Evolutionary conservation across 2,888 invertebrate species (phyloP), one percentile per base, ranked within the genome.

Genomic region (Bembecia ichneumoniformis): DNA sequence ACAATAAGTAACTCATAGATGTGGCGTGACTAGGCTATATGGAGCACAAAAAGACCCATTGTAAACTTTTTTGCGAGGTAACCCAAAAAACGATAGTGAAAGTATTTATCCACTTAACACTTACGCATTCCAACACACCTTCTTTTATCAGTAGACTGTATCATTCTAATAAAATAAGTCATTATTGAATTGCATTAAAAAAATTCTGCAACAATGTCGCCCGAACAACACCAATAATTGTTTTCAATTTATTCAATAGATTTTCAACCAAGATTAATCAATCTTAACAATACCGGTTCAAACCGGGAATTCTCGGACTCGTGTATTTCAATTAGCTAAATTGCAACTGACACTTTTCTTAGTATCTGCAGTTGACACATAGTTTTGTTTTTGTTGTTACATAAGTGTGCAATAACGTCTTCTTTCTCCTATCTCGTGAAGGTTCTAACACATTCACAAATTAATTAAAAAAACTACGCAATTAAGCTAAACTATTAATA

Each of bases 41-140:
- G 62, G 71, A 72, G 60, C 71, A 74, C 68, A 65, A 71, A 68
- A 73, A 75, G 68, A 71, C 64, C 69, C 72, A 74, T 77, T 65
- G 80, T 73, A 56, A 76, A 74, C 68, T 76, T 73, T 71, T 75
- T 73, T 62, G 66, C 67, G 53, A 60, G 64, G 65, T 68, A 66
- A 68, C 75, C 68, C 68, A 61, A 59, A 60, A 62, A 63, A 64
- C 64, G 67, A 71, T 71, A 78, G 84, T 79, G 84, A 86, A 84
- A 86, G 86, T 80, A 51, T 58, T 55, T 56, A 51, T 49, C 55
- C 52, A 50, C 54, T 34, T 59, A 28, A 61, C 57, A 56, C 60
- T 60, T 57, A 59, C 60, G 59, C 59, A 46, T 16, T n/a, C 46
- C 46, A 15, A 46, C 34, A 46, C 28, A 13, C 44, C 46, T 46